These are phyloP conservation scores for Cephonodes hylas DNA, from an alignment of 2,888 invertebrate species.

Conservation along the genomic window DNA sequence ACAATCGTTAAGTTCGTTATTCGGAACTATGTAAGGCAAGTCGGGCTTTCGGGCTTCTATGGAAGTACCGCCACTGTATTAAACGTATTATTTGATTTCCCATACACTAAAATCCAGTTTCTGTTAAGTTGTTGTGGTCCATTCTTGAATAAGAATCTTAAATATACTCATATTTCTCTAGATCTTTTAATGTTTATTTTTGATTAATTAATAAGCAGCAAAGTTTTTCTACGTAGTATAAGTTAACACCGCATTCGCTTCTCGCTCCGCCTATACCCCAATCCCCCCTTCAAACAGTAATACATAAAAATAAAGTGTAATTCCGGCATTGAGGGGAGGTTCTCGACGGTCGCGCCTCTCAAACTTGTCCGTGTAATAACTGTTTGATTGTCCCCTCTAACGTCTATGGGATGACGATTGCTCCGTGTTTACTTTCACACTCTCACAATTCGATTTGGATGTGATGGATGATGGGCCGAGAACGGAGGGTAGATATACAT, in stretches of 20 bases:
- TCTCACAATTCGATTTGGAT: not conserved
- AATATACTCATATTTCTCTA: too few relatives aligned
- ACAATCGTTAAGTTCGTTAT: too few relatives aligned
- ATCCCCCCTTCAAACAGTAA: not conserved
- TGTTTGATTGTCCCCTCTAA: constrained; percentile 32
- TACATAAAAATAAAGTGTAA: constrained; percentile 4
- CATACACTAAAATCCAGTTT: too few relatives aligned
- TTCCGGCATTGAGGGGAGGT: not conserved
- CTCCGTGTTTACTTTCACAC: not conserved
- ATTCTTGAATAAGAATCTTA: too few relatives aligned
- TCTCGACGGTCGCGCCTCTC: constrained; percentile 22
- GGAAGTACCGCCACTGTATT: too few relatives aligned
- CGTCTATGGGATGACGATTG: constrained; percentile 7
- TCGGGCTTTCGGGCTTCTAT: too few relatives aligned
- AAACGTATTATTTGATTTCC: too few relatives aligned
- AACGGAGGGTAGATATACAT: not conserved
- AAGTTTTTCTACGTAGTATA: too few relatives aligned
- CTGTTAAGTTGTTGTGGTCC: too few relatives aligned
- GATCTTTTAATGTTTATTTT: too few relatives aligned
- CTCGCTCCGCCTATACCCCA: not conserved
- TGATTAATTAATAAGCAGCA: too few relatives aligned
- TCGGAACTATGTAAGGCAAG: too few relatives aligned
- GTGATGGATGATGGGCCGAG: not conserved
- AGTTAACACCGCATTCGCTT: not conserved
- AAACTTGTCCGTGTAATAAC: constrained; percentile 40